These are phyloP conservation scores for Artibeus jamaicensis DNA, from an alignment of 2,797 vertebrate species.

Conservation along the genomic window DNA sequence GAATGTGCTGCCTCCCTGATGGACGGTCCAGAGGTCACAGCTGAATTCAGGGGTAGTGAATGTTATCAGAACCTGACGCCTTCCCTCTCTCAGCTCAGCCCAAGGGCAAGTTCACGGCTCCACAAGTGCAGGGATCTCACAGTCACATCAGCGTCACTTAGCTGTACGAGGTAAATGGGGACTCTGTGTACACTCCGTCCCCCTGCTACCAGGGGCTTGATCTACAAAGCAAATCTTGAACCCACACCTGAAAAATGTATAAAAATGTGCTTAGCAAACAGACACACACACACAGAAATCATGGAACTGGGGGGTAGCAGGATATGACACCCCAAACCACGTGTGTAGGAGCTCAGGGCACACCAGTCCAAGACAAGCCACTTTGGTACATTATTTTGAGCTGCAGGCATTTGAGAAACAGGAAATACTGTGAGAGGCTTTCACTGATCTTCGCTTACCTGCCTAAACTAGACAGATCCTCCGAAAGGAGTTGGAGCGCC, in stretches of 20 bases:
- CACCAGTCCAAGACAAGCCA: background rate
- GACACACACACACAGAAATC: background rate
- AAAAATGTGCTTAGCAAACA: background rate
- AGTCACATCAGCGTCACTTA: background rate
- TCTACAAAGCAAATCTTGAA: background rate
- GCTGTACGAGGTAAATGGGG: background rate
- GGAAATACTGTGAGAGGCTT: background rate
- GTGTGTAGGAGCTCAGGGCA: background rate
- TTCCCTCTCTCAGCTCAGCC: background rate
- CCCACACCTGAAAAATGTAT: background rate
- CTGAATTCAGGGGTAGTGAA: background rate
- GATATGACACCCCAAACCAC: background rate
- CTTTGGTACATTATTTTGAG: background rate
- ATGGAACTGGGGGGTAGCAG: background rate
- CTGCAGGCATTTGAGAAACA: background rate
- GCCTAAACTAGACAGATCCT: background rate
- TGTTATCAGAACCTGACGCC: background rate
- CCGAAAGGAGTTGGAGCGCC: background rate
- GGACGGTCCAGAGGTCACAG: background rate
- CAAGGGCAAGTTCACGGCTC: background rate
- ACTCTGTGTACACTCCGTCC: fast-evolving
- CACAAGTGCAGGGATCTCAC: background rate
- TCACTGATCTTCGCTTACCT: background rate
- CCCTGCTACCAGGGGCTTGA: background rate
- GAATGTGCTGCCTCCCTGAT: background rate